A percentile compares a stretch with the other conserved stretches of the same genome.
Evolutionary conservation across 2,888 invertebrate genomes (phyloP).

Genomic region (Luffia ferchaultella): DNA sequence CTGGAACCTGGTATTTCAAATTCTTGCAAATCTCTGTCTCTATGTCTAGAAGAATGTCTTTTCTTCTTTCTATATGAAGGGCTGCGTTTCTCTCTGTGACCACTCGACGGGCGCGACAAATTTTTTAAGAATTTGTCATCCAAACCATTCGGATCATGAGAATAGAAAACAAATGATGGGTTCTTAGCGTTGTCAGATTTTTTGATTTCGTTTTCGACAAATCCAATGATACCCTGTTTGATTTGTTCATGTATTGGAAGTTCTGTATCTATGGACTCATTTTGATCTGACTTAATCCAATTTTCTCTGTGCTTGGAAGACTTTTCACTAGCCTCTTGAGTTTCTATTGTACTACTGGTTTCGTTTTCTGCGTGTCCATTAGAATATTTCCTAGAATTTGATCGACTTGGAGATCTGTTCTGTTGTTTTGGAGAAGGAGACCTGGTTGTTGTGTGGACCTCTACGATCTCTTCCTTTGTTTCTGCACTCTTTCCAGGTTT

Average conservation of each 20-base stretch:
- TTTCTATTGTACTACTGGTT: slow-evolving; percentile 16
- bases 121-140: slow-evolving; percentile 54
- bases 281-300: slow-evolving; percentile 57
- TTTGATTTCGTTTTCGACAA: slow-evolving; percentile 59
- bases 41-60: slow-evolving; percentile 48
- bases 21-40: slow-evolving; percentile 53
- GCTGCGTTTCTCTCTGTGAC: slow-evolving; percentile 55
- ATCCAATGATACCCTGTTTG: slow-evolving; percentile 57
- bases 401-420: slow-evolving; percentile 36
- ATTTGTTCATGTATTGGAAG: slow-evolving; percentile 66
- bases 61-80: slow-evolving; percentile 58
- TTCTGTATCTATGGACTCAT: slow-evolving; percentile 65
- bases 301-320: slow-evolving; percentile 42
- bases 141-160: slow-evolving; percentile 53
- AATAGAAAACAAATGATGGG: slow-evolving; percentile 57
- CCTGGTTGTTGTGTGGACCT: slow-evolving; percentile 43
- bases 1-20: slow-evolving; percentile 61
- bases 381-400: slow-evolving; percentile 44
- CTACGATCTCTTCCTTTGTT: slow-evolving; percentile 48
- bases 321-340: slow-evolving; percentile 31
- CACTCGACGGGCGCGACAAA: slow-evolving; percentile 51
- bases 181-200: slow-evolving; percentile 45
- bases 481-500: slow-evolving; percentile 49
- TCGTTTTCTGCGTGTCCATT: slow-evolving; percentile 34
- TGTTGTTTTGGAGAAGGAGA: slow-evolving; percentile 52